Conservation (phyloP, 2,113 vertebrate genomes). For the Saccopteryx bilineata region DNA sequence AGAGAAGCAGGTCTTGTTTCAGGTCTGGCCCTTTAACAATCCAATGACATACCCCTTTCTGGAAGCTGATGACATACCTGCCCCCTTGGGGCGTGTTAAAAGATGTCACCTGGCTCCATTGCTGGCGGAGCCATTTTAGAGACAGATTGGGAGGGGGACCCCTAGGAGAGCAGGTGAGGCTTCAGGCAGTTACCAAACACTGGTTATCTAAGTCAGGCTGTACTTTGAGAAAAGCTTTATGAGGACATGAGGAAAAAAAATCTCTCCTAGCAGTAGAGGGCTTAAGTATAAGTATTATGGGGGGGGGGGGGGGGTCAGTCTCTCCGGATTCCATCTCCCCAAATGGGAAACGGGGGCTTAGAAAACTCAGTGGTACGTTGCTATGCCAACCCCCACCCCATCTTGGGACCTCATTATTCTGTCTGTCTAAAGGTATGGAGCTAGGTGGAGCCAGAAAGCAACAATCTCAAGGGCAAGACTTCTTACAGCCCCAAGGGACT, state of each 20-base stretch:
- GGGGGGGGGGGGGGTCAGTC: neutral
- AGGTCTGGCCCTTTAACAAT: conserved; percentile 69
- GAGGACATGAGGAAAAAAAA: neutral
- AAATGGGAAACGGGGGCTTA: neutral
- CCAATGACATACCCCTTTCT: neutral
- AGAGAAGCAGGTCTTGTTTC: neutral
- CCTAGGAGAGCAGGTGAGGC: neutral
- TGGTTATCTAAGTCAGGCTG: neutral
- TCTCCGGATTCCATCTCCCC: neutral
- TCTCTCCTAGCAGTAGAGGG: neutral
- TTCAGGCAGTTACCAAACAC: neutral
- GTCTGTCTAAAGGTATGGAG: neutral
- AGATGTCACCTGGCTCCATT: conserved; percentile 54
- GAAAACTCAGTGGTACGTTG: neutral
- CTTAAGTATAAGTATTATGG: neutral
- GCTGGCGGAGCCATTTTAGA: conserved; percentile 55
- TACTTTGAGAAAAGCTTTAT: neutral
- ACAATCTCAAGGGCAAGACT: conserved; percentile 59
- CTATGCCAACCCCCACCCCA: neutral
- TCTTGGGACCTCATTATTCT: conserved; percentile 27
- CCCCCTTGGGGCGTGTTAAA: conserved; percentile 39
- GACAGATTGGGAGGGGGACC: neutral
- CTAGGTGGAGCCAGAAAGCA: neutral
- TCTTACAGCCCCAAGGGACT: conserved; percentile 18
- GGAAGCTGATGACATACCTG: conserved; percentile 44